Evolutionary conservation across 2,888 invertebrate genomes (phyloP).

Genomic region (Drosophila algonquin): DNA sequence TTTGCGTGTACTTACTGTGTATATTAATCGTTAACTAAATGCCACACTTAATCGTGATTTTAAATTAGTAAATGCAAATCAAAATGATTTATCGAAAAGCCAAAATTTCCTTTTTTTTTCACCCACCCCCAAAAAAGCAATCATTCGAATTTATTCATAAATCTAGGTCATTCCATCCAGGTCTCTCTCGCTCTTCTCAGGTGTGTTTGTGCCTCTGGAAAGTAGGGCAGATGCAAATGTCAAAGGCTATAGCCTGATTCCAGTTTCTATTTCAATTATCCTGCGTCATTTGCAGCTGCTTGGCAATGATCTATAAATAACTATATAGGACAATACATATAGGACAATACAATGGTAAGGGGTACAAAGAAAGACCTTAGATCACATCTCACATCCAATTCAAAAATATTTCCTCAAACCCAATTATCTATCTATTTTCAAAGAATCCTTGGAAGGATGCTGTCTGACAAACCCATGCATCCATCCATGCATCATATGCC

Average conservation of each 20-base stretch:
- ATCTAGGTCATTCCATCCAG: neutral
- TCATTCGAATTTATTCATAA: neutral
- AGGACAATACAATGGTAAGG: too few species aligned
- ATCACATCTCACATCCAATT: too few species aligned
- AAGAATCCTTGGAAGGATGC: too few species aligned
- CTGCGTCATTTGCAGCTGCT: neutral
- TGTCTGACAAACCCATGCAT: too few species aligned
- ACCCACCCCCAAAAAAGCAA: neutral
- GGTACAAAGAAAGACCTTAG: too few species aligned
- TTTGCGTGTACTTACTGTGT: constrained; percentile 58
- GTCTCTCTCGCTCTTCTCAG: neutral
- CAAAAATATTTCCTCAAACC: too few species aligned
- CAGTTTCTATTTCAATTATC: neutral
- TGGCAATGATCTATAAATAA: neutral
- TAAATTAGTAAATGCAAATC: constrained; percentile 40
- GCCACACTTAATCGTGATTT: constrained; percentile 37
- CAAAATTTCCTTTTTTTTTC: neutral
- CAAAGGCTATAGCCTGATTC: neutral
- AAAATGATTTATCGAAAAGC: constrained; percentile 6
- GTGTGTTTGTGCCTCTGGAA: neutral
- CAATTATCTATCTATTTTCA: too few species aligned
- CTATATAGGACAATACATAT: too few species aligned
- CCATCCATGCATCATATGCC: too few species aligned
- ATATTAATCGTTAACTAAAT: constrained; percentile 48
- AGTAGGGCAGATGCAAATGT: neutral